phyloP scores from a whole-genome alignment of 1,140 invertebrate genomes.

The Drosophila ohnishii region DNA sequence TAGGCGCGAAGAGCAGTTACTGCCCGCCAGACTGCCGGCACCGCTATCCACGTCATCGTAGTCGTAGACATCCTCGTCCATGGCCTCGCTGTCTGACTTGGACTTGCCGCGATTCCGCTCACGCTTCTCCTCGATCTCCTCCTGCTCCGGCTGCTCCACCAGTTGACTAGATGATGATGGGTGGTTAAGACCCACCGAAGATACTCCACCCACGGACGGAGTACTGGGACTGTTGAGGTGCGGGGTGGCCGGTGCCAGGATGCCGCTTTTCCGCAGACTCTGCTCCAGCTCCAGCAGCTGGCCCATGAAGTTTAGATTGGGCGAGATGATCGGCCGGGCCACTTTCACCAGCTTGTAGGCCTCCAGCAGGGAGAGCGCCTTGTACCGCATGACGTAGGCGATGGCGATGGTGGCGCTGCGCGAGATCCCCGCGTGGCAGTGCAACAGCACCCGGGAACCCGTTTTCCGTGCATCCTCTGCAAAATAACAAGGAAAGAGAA shows the following conservation, averaged over 20 bases:
- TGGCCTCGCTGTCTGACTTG: slow-evolving; percentile 72
- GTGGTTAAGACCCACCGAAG: slow-evolving; percentile 11
- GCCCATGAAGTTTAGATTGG: slow-evolving; percentile 98
- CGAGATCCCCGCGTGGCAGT: slow-evolving; percentile 97
- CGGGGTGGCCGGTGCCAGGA: slow-evolving; percentile 60
- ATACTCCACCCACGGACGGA: slow-evolving; percentile 19
- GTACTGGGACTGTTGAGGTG: slow-evolving; percentile 27
- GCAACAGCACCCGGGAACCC: slow-evolving; percentile 92
- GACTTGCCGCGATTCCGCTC: slow-evolving; percentile 47
- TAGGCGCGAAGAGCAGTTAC: slow-evolving; percentile 75
- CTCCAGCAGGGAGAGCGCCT: slow-evolving; percentile 92
- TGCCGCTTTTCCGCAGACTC: slow-evolving; percentile 85
- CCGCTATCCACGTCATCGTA: slow-evolving; percentile 73
- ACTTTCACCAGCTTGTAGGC: slow-evolving; percentile 95
- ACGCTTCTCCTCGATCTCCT: slow-evolving; percentile 36
- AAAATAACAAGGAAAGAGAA: slow-evolving; percentile 84
- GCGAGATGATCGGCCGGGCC: slow-evolving; percentile 95
- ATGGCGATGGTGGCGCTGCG: slow-evolving; percentile 97
- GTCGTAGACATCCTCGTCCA: slow-evolving; percentile 73
- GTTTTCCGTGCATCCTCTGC: slow-evolving; percentile 92
- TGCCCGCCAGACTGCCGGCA: slow-evolving; percentile 65
- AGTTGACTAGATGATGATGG: slow-evolving; percentile 64
- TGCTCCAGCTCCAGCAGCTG: slow-evolving; percentile 95
- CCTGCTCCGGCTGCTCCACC: slow-evolving; percentile 59
- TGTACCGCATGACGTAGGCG: slow-evolving; percentile 96